Conservation (phyloP, 2,888 invertebrate species). For the Diarsia brunnea region DNA sequence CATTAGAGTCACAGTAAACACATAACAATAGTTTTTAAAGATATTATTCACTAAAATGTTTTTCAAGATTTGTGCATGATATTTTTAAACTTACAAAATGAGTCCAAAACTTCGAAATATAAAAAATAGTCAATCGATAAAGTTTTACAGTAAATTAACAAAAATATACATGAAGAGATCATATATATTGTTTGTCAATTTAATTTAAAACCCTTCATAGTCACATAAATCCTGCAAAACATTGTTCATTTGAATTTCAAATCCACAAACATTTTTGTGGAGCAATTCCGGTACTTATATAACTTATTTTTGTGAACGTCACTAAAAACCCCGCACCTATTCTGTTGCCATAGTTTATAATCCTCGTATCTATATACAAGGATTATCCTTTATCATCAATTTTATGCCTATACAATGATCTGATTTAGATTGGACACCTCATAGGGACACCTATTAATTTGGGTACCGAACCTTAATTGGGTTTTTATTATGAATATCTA, state of each 20-base stretch:
- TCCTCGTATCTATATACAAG: too few species aligned
- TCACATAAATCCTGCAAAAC: slow-evolving; percentile 44
- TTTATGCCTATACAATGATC: neutral
- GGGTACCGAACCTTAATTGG: slow-evolving; percentile 22
- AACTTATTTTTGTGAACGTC: slow-evolving; percentile 75
- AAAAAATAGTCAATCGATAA: slow-evolving; percentile 23
- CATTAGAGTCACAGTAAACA: too few species aligned
- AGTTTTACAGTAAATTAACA: slow-evolving; percentile 45
- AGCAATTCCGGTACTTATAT: slow-evolving; percentile 40
- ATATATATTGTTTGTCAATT: too few species aligned
- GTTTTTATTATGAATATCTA: slow-evolving; percentile 10
- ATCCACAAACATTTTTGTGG: slow-evolving; percentile 28
- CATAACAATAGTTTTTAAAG: too few species aligned
- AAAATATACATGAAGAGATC: slow-evolving; percentile 31
- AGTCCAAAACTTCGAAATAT: slow-evolving; percentile 1
- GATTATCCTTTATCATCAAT: too few species aligned
- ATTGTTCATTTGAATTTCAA: slow-evolving; percentile 42
- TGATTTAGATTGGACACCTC: neutral
- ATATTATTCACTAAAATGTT: too few species aligned
- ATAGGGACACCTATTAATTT: slow-evolving; percentile 18
- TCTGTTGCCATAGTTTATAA: slow-evolving; percentile 59
- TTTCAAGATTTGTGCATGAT: too few species aligned
- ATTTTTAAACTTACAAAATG: too few species aligned
- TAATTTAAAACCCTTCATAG: slow-evolving; percentile 19
- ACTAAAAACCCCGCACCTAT: slow-evolving; percentile 72